phyloP scores from a whole-genome alignment of 1,140 invertebrate genomes.

The Atta cephalotes region DNA sequence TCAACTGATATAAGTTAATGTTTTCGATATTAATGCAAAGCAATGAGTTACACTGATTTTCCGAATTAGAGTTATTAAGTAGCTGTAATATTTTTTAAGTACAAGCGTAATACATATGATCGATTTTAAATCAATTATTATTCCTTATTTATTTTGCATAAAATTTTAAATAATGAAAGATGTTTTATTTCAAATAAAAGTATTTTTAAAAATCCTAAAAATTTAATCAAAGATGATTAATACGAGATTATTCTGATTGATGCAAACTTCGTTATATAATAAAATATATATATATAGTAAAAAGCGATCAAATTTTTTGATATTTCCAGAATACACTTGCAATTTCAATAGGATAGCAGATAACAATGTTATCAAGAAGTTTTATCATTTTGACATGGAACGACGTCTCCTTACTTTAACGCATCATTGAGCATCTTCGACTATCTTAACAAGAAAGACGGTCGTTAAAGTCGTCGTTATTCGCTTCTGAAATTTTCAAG shows the following conservation, averaged over 20 bases:
- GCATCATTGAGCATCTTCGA: conserved; percentile 53
- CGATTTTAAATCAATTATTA: conserved; percentile 12
- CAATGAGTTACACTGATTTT: neutral
- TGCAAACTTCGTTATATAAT: neutral
- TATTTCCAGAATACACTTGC: conserved; percentile 9
- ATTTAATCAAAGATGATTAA: neutral
- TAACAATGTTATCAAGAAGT: conserved; percentile 44
- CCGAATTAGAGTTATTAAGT: neutral
- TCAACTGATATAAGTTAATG: conserved; percentile 15
- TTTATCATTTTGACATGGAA: conserved; percentile 55
- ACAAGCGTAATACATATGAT: no score
- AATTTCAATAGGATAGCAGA: conserved; percentile 14
- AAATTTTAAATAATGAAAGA: conserved; percentile 1
- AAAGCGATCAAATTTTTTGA: neutral
- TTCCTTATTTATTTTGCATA: neutral
- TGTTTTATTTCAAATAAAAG: neutral
- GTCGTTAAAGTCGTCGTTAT: conserved; percentile 61
- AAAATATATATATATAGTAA: no score
- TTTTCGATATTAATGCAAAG: neutral
- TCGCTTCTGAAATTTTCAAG: conserved; percentile 39
- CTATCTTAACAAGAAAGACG: conserved; percentile 56
- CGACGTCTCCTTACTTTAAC: conserved; percentile 65
- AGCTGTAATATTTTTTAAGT: neutral
- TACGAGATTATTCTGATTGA: neutral
- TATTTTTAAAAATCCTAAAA: neutral